These are phyloP conservation scores for Anodontia alba DNA, from an alignment of 2,888 invertebrate species.

Conservation along the genomic window DNA sequence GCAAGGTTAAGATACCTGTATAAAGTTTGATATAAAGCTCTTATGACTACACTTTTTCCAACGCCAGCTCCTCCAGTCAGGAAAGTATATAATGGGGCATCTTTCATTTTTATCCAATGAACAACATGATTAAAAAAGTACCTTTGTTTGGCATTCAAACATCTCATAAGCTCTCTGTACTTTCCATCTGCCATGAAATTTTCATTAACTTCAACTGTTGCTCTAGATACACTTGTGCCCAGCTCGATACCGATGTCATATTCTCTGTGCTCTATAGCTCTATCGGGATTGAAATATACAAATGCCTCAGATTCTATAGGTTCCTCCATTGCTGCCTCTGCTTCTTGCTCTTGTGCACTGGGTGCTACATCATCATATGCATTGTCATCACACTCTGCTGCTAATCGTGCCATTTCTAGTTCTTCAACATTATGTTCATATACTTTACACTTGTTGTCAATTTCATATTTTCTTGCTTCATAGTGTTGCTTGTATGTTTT, in stretches of 20 bases:
- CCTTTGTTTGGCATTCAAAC: not conserved
- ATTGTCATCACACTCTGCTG: slow-evolving; percentile 17
- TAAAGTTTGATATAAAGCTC: too few relatives aligned
- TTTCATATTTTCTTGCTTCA: not conserved
- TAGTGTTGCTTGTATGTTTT: slow-evolving; percentile 16
- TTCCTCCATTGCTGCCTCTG: slow-evolving; percentile 31
- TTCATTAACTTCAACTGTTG: slow-evolving; percentile 14
- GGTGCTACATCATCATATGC: slow-evolving; percentile 36
- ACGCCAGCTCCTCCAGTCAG: slow-evolving; percentile 18
- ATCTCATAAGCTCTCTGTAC: not conserved
- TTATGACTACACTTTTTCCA: too few relatives aligned
- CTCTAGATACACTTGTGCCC: not conserved
- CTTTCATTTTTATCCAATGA: slow-evolving; percentile 19
- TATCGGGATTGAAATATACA: not conserved
- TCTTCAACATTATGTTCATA: slow-evolving; percentile 36
- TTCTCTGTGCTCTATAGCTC: not conserved
- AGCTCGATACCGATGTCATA: not conserved
- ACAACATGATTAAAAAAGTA: slow-evolving; percentile 18
- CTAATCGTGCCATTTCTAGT: not conserved
- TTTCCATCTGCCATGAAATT: not conserved
- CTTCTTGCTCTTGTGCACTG: slow-evolving; percentile 22
- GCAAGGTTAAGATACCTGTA: slow-evolving; percentile 20
- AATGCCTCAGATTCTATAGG: slow-evolving; percentile 1
- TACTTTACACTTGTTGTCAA: slow-evolving; percentile 18
- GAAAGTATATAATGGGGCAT: slow-evolving; percentile 19